Evolutionary conservation across 1,140 invertebrate species (phyloP).

Genomic region (Thaumatotibia leucotreta): DNA sequence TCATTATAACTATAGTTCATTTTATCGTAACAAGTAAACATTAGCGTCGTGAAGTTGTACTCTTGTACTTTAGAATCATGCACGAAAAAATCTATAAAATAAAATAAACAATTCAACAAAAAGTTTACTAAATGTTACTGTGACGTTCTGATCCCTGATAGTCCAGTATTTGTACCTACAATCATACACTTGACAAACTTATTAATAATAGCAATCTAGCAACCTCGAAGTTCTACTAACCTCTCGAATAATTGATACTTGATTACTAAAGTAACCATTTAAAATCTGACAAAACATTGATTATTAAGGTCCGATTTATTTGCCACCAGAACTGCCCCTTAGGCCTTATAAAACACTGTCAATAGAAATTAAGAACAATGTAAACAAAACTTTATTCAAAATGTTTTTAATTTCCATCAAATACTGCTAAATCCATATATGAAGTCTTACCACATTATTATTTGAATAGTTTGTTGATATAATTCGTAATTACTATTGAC

Average conservation of each 20-base stretch:
- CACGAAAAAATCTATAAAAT: constrained; percentile 44
- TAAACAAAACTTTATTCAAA: too few species aligned
- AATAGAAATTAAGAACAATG: too few species aligned
- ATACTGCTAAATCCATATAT: too few species aligned
- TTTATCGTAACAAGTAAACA: constrained; percentile 64
- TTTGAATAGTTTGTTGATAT: too few species aligned
- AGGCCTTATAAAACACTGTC: too few species aligned
- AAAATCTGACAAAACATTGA: not conserved
- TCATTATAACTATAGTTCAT: constrained; percentile 68
- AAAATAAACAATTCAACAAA: constrained; percentile 55
- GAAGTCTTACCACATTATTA: too few species aligned
- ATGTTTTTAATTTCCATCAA: too few species aligned
- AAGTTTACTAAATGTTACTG: constrained; percentile 23
- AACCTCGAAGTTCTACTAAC: constrained; percentile 24
- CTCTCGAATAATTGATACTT: too few species aligned
- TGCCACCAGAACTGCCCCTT: too few species aligned
- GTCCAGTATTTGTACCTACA: constrained; percentile 20
- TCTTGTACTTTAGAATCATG: constrained; percentile 61
- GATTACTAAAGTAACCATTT: not conserved
- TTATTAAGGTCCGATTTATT: not conserved
- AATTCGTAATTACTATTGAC: too few species aligned
- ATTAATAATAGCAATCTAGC: constrained; percentile 28
- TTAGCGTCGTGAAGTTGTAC: constrained; percentile 51
- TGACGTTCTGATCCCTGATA: constrained; percentile 11
- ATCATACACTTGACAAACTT: constrained; percentile 21